Evolutionary conservation across 2,888 invertebrate species (phyloP).

Genomic region (Aphelenchoides bicaudatus): DNA sequence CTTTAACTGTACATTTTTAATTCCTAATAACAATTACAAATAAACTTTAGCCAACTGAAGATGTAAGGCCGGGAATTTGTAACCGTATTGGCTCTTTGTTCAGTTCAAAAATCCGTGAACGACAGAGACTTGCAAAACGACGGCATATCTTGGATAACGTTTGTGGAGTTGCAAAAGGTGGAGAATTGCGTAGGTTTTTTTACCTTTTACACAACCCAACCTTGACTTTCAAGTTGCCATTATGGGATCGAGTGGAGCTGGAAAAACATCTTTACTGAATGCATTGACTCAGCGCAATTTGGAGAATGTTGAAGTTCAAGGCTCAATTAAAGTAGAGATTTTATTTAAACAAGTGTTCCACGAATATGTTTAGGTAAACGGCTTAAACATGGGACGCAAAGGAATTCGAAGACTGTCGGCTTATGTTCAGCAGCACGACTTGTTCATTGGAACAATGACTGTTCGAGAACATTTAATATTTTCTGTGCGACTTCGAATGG

Average conservation of each 20-base stretch:
- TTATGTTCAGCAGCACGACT: constrained; percentile 85
- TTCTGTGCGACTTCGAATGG: constrained; percentile 74
- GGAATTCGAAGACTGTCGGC: constrained; percentile 69
- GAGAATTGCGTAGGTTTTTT: too few relatives aligned
- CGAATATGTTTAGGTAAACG: too few relatives aligned
- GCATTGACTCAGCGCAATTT: constrained; percentile 73
- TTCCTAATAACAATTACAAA: constrained; percentile 15
- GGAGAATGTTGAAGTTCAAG: constrained; percentile 22
- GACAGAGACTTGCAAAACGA: constrained; percentile 1
- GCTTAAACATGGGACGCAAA: constrained; percentile 34
- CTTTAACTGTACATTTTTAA: constrained; percentile 36
- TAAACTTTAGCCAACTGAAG: constrained; percentile 21
- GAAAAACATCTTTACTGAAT: constrained; percentile 82
- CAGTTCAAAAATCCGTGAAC: constrained; percentile 10
- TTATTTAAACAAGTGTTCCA: too few relatives aligned
- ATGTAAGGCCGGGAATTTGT: constrained; percentile 18
- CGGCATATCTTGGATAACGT: constrained; percentile 34
- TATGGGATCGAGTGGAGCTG: constrained; percentile 66
- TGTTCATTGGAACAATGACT: constrained; percentile 79
- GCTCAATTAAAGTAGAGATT: constrained; percentile 38
- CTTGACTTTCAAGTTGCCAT: too few relatives aligned
- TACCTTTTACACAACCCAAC: too few relatives aligned
- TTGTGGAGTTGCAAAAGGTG: constrained; percentile 50
- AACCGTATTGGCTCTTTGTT: constrained; percentile 9
- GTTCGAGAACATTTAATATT: constrained; percentile 75